Evolutionary conservation across 2,113 vertebrate species (phyloP).

Genomic region (Protobothrops mucrosquamatus): DNA sequence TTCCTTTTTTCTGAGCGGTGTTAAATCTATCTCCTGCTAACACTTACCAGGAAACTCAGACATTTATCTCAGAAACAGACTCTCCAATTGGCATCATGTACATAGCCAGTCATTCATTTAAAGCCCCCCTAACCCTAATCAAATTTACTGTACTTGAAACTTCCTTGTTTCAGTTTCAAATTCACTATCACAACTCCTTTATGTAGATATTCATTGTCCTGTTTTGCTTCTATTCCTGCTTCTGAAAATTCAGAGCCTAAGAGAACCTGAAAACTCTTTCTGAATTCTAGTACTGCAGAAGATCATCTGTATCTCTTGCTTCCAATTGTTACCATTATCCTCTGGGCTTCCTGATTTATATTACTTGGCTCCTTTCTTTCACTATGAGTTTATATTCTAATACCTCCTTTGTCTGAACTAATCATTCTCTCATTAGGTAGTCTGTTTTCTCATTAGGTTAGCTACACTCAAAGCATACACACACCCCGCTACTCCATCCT

Average conservation of each 20-base stretch:
- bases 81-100: background rate
- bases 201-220: background rate
- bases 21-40: background rate
- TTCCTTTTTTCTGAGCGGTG: background rate
- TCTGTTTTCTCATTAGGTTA: background rate
- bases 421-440: background rate
- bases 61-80: background rate
- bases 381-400: background rate
- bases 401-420: background rate
- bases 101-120: background rate
- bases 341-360: background rate
- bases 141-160: background rate
- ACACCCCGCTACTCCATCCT: background rate
- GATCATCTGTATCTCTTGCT: background rate
- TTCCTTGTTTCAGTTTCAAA: background rate
- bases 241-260: background rate
- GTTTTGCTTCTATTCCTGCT: background rate
- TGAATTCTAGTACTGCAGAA: background rate
- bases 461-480: background rate
- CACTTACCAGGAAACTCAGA: background rate
- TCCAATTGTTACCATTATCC: background rate
- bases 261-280: background rate
- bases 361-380: background rate
- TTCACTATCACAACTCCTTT: background rate
- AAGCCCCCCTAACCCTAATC: background rate